Evolutionary conservation across 2,797 vertebrate species (phyloP).

Genomic region (Esox lucius): DNA sequence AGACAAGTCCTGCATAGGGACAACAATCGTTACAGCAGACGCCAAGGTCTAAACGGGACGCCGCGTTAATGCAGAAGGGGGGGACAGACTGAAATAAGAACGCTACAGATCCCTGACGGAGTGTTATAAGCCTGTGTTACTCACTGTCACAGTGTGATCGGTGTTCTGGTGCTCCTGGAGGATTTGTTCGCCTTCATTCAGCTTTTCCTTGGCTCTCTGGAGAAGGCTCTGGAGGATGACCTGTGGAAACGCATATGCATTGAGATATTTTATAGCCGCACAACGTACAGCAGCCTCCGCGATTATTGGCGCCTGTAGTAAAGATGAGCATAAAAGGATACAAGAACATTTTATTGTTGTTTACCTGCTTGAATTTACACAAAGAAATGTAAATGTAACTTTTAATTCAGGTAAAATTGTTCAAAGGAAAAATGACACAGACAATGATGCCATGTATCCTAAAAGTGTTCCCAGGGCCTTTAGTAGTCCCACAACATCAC

Average conservation of each 20-base stretch:
- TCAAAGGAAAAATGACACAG: no score
- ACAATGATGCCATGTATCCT: no score
- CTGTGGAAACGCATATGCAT: slow-evolving; percentile 40
- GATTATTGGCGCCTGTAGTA: no score
- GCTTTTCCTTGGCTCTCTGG: slow-evolving; percentile 66
- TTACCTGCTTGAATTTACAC: no score
- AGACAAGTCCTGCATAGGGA: slow-evolving; percentile 55
- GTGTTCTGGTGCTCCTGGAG: slow-evolving; percentile 64
- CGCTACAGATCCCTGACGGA: neutral
- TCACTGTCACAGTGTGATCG: slow-evolving; percentile 58
- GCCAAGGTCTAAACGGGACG: neutral
- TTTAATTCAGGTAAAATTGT: no score
- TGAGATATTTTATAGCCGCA: neutral
- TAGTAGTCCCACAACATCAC: no score
- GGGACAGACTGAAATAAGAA: neutral
- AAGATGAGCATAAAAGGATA: no score
- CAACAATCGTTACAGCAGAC: neutral
- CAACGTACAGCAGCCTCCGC: no score
- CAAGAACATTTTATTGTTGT: no score
- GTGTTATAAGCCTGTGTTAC: slow-evolving; percentile 34
- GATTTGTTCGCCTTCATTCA: slow-evolving; percentile 59
- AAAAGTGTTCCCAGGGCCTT: no score
- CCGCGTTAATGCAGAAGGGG: neutral
- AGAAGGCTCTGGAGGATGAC: slow-evolving; percentile 66
- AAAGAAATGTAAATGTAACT: no score